phyloP scores from a whole-genome alignment of 2,888 invertebrate species.

The Euzophera pinguis region DNA sequence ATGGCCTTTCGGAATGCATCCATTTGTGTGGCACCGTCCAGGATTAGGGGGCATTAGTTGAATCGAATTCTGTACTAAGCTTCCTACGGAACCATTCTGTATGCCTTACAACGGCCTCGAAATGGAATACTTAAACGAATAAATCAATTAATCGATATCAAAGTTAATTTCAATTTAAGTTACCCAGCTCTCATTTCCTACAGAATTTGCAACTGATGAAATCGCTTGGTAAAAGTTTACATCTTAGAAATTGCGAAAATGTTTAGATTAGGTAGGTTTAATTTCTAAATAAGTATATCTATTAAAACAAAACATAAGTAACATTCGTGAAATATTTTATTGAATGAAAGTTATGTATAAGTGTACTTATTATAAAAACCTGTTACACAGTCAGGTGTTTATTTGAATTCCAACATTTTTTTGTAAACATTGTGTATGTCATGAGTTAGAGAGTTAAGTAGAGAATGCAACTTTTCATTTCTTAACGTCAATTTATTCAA shows the following conservation, averaged over 20 bases:
- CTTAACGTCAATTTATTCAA: no score
- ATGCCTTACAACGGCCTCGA: constrained; percentile 24
- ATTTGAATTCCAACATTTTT: no score
- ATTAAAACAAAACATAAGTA: no score
- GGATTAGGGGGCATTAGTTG: constrained; percentile 75
- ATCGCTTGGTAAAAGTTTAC: background rate
- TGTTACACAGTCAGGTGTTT: no score
- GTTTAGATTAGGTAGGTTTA: background rate
- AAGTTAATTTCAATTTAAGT: constrained; percentile 56
- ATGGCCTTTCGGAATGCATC: constrained; percentile 66
- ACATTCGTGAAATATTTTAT: no score
- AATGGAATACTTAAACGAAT: constrained; percentile 18
- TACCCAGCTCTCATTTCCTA: constrained; percentile 54
- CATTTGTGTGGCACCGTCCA: constrained; percentile 62
- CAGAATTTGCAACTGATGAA: constrained; percentile 29
- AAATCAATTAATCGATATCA: constrained; percentile 39
- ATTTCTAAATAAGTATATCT: no score
- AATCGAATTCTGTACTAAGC: constrained; percentile 76
- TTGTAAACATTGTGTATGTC: no score
- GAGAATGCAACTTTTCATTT: no score
- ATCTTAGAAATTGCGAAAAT: background rate
- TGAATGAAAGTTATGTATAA: no score
- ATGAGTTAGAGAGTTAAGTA: no score
- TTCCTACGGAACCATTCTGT: constrained; percentile 67
- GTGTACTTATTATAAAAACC: no score